phyloP scores from a whole-genome alignment of 2,888 invertebrate species.

The Noctua fimbriata region DNA sequence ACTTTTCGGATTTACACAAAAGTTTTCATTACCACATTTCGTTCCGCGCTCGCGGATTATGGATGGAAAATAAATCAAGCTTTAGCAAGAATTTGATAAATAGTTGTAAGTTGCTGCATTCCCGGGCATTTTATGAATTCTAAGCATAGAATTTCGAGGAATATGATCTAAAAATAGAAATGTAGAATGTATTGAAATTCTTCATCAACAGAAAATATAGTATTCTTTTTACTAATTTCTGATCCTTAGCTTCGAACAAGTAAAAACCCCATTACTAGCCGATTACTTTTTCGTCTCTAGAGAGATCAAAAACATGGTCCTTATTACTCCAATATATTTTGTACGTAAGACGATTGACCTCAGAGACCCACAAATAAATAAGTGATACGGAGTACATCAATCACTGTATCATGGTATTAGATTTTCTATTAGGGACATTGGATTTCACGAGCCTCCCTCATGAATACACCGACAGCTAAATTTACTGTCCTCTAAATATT shows the following conservation, averaged over 20 bases:
- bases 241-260: not conserved
- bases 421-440: conserved; percentile 33
- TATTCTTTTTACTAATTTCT: not conserved
- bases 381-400: conserved; percentile 33
- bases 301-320: conserved; percentile 11
- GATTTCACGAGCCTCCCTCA: conserved; percentile 39
- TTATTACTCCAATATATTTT: conserved; percentile 40
- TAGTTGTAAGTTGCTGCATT: not conserved
- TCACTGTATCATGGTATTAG: conserved; percentile 32
- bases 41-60: not conserved
- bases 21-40: not conserved
- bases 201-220: not conserved
- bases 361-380: conserved; percentile 33
- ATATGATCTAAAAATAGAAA: not conserved
- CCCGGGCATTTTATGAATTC: not conserved
- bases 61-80: not conserved
- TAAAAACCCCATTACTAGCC: conserved; percentile 28
- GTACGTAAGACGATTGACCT: conserved; percentile 32
- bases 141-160: not conserved
- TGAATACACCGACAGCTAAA: conserved; percentile 47
- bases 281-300: conserved; percentile 18
- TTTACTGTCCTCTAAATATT: conserved; percentile 47
- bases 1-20: not conserved
- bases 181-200: not conserved
- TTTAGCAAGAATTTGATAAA: not conserved